Conservation (phyloP, 2,888 invertebrate species). For the Ornithoptera alexandrae region DNA sequence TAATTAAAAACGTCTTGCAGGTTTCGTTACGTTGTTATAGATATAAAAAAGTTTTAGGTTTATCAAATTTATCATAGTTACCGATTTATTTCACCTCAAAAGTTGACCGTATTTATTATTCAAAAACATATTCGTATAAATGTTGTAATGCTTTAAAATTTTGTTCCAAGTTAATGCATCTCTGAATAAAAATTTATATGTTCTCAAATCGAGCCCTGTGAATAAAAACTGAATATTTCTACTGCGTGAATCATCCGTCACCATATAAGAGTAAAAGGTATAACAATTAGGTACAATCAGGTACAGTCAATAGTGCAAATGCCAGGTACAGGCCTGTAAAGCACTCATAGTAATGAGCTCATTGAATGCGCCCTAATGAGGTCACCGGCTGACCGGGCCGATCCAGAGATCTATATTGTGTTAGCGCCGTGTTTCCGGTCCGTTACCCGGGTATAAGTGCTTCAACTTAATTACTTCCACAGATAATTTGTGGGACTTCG, state of each 20-base stretch:
- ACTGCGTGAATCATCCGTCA: neutral
- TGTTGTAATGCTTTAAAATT: too few species aligned
- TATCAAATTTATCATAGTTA: too few species aligned
- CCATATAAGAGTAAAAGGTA: constrained; percentile 19
- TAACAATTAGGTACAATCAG: constrained; percentile 33
- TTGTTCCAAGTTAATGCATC: too few species aligned
- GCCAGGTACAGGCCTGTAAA: constrained; percentile 33
- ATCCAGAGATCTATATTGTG: constrained; percentile 29
- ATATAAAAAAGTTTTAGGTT: too few species aligned
- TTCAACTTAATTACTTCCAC: constrained; percentile 8
- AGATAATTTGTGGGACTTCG: neutral
- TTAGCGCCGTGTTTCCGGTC: constrained; percentile 11
- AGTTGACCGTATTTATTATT: too few species aligned
- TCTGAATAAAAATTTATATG: too few species aligned
- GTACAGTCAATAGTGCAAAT: constrained; percentile 25
- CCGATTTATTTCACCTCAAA: neutral
- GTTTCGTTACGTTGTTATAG: too few species aligned
- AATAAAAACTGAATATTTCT: neutral
- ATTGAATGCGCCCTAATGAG: constrained; percentile 56
- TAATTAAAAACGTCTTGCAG: too few species aligned
- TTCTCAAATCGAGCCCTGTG: neutral
- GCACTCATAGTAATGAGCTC: constrained; percentile 57
- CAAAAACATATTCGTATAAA: too few species aligned
- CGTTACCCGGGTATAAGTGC: constrained; percentile 10
- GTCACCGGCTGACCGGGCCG: constrained; percentile 39